phyloP scores from a whole-genome alignment of 2,888 invertebrate genomes.

The Drosophila parthenogenetica region DNA sequence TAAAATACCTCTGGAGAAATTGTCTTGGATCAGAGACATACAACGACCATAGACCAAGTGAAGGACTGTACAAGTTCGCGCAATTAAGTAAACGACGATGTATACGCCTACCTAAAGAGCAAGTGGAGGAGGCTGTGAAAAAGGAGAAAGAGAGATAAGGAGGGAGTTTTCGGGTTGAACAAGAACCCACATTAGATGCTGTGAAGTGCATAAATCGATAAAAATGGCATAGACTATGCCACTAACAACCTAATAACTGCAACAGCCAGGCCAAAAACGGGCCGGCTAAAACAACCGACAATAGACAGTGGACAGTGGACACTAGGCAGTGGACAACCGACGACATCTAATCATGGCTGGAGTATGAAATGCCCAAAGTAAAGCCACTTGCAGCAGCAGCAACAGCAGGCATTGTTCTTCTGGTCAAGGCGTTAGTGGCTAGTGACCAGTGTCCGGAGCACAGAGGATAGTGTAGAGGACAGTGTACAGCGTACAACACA shows the following conservation, averaged over 20 bases:
- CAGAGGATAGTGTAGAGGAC: slow-evolving; percentile 26
- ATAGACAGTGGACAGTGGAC: slow-evolving; percentile 6
- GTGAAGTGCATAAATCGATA: slow-evolving; percentile 82
- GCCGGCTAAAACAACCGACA: slow-evolving; percentile 18
- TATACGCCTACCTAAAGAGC: slow-evolving; percentile 22
- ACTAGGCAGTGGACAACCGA: slow-evolving; percentile 46
- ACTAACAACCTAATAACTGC: slow-evolving; percentile 83
- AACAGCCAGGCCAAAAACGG: slow-evolving; percentile 42
- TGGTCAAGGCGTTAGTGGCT: slow-evolving; percentile 58
- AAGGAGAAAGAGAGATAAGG: not conserved
- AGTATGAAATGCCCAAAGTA: slow-evolving; percentile 69
- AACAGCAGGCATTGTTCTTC: slow-evolving; percentile 75
- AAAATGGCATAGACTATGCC: slow-evolving; percentile 75
- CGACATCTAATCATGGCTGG: slow-evolving; percentile 75
- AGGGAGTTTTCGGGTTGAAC: slow-evolving; percentile 1
- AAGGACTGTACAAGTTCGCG: slow-evolving; percentile 45
- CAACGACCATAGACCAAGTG: slow-evolving; percentile 13
- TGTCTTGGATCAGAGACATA: not conserved
- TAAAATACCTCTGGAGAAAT: not conserved
- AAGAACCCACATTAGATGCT: slow-evolving; percentile 70
- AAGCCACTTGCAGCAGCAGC: slow-evolving; percentile 77
- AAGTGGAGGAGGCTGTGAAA: not conserved
- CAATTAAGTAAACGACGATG: slow-evolving; percentile 65
- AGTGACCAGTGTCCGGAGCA: slow-evolving; percentile 26
- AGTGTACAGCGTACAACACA: not conserved